Conservation (phyloP, 2,888 invertebrate genomes). For the Athalia circularis region DNA sequence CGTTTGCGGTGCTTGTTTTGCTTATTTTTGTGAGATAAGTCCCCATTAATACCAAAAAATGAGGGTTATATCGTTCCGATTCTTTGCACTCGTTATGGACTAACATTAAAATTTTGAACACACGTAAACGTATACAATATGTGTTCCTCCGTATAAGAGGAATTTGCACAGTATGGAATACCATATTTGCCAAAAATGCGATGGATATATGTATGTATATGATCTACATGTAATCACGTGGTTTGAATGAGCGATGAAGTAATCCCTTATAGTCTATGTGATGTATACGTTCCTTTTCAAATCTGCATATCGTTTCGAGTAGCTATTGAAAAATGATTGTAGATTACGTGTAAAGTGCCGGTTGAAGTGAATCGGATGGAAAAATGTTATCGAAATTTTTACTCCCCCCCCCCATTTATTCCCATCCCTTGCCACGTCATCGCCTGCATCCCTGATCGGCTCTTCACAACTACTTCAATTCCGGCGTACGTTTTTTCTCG, state of each 20-base stretch:
- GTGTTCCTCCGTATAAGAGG: too few species aligned
- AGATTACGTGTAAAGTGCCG: constrained; percentile 38
- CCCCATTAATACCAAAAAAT: too few species aligned
- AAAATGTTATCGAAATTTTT: constrained; percentile 29
- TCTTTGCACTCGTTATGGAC: too few species aligned
- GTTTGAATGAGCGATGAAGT: constrained; percentile 63
- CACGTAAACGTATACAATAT: too few species aligned
- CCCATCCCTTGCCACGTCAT: not conserved
- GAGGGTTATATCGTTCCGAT: too few species aligned
- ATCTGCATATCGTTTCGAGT: constrained; percentile 55
- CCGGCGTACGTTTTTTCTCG: not conserved
- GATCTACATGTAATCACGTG: not conserved
- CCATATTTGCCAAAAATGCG: not conserved
- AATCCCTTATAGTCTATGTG: constrained; percentile 54
- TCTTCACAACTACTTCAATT: not conserved
- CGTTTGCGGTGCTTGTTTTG: too few species aligned
- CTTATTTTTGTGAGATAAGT: too few species aligned
- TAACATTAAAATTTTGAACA: too few species aligned
- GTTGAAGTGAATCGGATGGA: constrained; percentile 7
- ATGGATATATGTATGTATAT: not conserved
- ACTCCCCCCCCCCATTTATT: constrained; percentile 3
- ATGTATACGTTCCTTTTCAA: constrained; percentile 48
- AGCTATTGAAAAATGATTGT: constrained; percentile 53
- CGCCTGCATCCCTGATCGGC: too few species aligned
- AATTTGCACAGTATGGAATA: too few species aligned